A percentile compares a stretch with the other conserved stretches of the same genome.
Conservation (phyloP, 2,113 vertebrate genomes). For the Aspidoscelis tigris region DNA sequence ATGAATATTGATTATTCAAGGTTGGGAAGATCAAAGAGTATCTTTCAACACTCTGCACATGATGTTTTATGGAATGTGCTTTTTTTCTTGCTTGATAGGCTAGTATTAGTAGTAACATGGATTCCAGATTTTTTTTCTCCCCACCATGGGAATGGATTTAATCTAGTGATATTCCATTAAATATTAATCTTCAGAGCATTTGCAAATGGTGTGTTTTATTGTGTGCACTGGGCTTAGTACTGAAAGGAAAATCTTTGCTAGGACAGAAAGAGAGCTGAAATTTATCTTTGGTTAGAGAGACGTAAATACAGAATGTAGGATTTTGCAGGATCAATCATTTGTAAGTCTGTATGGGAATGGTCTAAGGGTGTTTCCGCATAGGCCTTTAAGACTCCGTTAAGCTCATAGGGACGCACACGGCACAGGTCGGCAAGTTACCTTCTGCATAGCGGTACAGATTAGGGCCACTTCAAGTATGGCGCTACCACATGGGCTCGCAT, state of each 20-base stretch:
- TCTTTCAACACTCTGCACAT: not conserved
- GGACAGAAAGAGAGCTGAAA: not conserved
- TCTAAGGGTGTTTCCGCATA: no score
- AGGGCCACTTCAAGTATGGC: no score
- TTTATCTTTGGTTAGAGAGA: not conserved
- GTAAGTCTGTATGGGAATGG: not conserved
- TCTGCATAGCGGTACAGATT: no score
- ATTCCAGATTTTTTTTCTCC: not conserved
- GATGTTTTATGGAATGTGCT: constrained; percentile 2
- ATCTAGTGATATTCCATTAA: constrained; percentile 7
- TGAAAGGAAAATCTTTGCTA: constrained; percentile 1
- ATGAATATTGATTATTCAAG: constrained; percentile 16
- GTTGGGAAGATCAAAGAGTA: not conserved
- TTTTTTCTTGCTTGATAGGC: constrained; percentile 6
- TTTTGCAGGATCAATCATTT: no score
- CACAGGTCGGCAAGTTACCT: no score
- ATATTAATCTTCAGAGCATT: constrained; percentile 4
- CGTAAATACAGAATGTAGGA: not conserved
- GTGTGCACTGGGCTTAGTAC: not conserved
- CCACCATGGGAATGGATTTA: constrained; percentile 3
- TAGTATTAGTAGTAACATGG: constrained; percentile 1
- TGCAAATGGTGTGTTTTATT: constrained; percentile 13
- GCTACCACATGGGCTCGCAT: no score
- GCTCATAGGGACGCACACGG: no score
- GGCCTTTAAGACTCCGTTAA: no score